Evolutionary conservation across 2,113 vertebrate species (phyloP), one percentile per base, ranked within the genome.

Genomic region (Neopipo cinnamomea): DNA sequence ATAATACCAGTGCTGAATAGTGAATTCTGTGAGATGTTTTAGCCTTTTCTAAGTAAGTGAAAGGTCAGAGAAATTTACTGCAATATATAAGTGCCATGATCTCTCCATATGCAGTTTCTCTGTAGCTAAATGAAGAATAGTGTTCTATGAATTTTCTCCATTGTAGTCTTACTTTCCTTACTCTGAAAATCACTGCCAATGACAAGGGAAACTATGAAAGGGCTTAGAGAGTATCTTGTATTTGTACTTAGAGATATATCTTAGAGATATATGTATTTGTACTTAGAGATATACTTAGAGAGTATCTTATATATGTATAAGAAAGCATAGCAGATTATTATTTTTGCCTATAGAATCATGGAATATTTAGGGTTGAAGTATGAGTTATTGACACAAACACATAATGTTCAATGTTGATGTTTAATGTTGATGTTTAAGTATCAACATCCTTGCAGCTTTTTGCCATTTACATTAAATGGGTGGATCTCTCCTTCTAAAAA

Each of bases 61-160:
- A 94, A 87, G 52, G 67, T 94, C 63, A 84, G 27, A 42, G 27
- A 86, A 94, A 93, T 84, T 88, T 91, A 76, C 70, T 85, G 47
- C 59, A 13, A 53, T 92, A 6, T 71, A 74, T 62, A 88, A 91
- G 88, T 20, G 3, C 25, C 85, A 50, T 80, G 63, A 74, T 83
- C n/a, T 58, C 66, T 91, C 81, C 35, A 46, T 35, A 85, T 53
- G 56, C 37, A 79, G 12, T 23, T 85, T 62, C 53, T 89, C 30
- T 91, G 41, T 63, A 93, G 42, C 1, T 1, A 89, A 94, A 89
- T 79, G 88, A 88, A 91, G 22, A 68, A 53, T 47, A 41, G 8
- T 5, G 9, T 13, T 72, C 24, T 46, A 71, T 42, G 41, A 84
- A 71, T 88, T 89, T 93, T 82, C 39, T 73, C 46, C 27, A 33